Base-by-base conservation (phyloP, 2,888 invertebrate genomes). In the Pristionchus fissidentatus region DNA sequence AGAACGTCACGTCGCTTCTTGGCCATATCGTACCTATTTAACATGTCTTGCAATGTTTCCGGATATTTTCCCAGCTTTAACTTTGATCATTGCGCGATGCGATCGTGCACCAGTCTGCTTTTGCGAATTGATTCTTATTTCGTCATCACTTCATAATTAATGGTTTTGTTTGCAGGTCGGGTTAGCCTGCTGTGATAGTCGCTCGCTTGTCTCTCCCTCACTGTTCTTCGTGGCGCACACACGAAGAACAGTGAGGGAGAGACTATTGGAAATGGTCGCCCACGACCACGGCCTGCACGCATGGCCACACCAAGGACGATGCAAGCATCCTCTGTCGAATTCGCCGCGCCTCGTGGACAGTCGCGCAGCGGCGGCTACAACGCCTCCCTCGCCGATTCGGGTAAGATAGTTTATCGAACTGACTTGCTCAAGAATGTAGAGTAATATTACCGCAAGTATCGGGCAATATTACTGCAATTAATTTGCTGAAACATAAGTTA, bases 111-210 rank as follows among this genome's bases (percentile, higher is more conserved):
- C 19, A 32, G 32, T 35, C 22, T 26, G 13, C 22, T 66, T 5
- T 22, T 22, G 22, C n/a, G 8, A 26, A n/a, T n/a, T n/a, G n/a
- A n/a, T n/a, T n/a, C n/a, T n/a, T n/a, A n/a, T n/a, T 29, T 29
- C 57, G 26, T 55, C n/a, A n/a, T 4, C 22, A 4, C 35, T 32
- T 35, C 19, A 35, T 35, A 35, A 35, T 32, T 35, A 15, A 32
- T 32, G 29, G n/a, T n/a, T 29, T 10, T 43, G 22, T 4, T 29
- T 32, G 49, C 77, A 77, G 77, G 77, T 77, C 52, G 77, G 77
- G 77, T 77, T 46, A 49, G 49, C 77, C 46, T 46, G 32, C 29
- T 77, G 77, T 13, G 77, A 46, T 77, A 32, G 49, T 32, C 70
- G 35, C 41, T 19, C 70, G 38, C 19, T 41, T 41, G 32, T n/a